These are phyloP conservation scores for Yponomeuta plumbellus DNA, from an alignment of 2,888 invertebrate species.

Conservation along the genomic window DNA sequence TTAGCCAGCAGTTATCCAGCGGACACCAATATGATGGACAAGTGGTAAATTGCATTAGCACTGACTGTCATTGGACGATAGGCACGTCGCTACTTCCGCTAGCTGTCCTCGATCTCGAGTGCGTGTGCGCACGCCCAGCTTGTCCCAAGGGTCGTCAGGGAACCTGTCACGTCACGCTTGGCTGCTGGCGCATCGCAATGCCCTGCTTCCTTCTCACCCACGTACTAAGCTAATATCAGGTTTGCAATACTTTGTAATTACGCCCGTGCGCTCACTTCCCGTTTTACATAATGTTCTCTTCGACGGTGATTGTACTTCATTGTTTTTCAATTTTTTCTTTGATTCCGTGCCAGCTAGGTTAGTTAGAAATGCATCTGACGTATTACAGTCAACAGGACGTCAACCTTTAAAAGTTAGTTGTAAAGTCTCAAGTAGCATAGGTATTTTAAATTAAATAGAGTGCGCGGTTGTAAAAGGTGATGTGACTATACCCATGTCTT, in stretches of 20 bases:
- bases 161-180: conserved; percentile 67
- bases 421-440: too few relatives aligned
- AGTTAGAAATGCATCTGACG: too few relatives aligned
- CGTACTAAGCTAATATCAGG: conserved; percentile 7
- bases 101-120: conserved; percentile 56
- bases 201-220: conserved; percentile 13
- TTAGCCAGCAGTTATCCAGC: background rate
- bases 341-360: background rate
- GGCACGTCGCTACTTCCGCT: conserved; percentile 44
- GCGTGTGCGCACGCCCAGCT: conserved; percentile 41
- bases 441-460: too few relatives aligned
- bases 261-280: background rate
- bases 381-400: too few relatives aligned
- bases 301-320: too few relatives aligned
- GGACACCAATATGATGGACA: background rate
- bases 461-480: too few relatives aligned
- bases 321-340: background rate
- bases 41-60: conserved; percentile 3
- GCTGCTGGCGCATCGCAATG: conserved; percentile 43
- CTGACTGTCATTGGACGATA: conserved; percentile 26
- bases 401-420: too few relatives aligned
- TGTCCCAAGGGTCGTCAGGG: conserved; percentile 29
- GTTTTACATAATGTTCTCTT: background rate
- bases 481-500: background rate
- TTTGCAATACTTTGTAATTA: conserved; percentile 1